Evolutionary conservation across 35 echinoderm and acorn worm genomes (phyloP).

Genomic region (Strongylocentrotus purpuratus): DNA sequence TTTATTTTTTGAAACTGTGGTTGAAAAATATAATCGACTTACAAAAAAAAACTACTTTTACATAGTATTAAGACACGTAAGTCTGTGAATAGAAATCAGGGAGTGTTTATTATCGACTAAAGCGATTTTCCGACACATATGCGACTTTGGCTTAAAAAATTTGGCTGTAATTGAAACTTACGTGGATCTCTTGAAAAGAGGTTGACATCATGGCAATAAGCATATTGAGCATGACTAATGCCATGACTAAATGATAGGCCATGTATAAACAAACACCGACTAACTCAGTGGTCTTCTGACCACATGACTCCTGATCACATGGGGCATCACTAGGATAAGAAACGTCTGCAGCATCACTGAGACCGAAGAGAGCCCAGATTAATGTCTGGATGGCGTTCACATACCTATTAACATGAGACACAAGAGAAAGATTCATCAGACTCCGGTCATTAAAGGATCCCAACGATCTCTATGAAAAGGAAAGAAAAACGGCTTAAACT

Average conservation of each 20-base stretch:
- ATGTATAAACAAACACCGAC: conserved; percentile 79
- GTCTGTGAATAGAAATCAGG: too few relatives aligned
- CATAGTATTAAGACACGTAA: too few relatives aligned
- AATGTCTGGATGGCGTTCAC: conserved; percentile 73
- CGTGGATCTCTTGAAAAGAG: conserved; percentile 97
- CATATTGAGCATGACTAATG: conserved; percentile 96
- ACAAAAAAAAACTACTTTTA: too few relatives aligned
- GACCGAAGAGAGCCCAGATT: conserved; percentile 94
- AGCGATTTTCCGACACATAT: too few relatives aligned
- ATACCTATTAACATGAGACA: background rate
- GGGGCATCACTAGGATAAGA: background rate
- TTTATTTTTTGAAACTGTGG: too few relatives aligned
- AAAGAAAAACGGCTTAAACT: too few relatives aligned
- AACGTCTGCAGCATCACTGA: conserved; percentile 59
- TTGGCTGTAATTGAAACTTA: conserved; percentile 5
- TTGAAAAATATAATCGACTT: too few relatives aligned
- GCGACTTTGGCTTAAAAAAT: too few relatives aligned
- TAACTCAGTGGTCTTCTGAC: conserved; percentile 55
- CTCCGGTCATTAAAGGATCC: too few relatives aligned
- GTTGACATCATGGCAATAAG: conserved; percentile 99
- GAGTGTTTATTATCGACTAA: too few relatives aligned
- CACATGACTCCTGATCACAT: background rate
- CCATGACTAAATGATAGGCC: conserved; percentile 86
- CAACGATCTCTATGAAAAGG: too few relatives aligned
- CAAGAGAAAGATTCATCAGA: too few relatives aligned